These are phyloP conservation scores for Monomorium pharaonis DNA, from an alignment of 1,140 invertebrate genomes.

Conservation along the genomic window DNA sequence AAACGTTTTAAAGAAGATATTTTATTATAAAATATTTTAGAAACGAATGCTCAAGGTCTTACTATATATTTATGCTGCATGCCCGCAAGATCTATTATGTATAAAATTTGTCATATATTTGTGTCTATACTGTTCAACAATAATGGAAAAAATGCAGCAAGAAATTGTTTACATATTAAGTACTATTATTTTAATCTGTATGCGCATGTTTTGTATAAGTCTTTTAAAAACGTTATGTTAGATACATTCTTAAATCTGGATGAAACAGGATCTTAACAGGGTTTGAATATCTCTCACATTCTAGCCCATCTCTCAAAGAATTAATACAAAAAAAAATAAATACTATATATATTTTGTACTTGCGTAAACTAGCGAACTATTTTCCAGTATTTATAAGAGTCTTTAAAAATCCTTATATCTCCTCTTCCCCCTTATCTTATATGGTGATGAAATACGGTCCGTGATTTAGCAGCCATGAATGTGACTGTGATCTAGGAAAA, in stretches of 20 bases:
- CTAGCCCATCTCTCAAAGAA: constrained; percentile 65
- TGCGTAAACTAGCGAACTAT: constrained; percentile 76
- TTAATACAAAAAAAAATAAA: constrained; percentile 64
- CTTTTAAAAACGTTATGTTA: constrained; percentile 2
- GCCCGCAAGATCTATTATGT: not conserved
- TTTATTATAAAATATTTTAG: constrained; percentile 52
- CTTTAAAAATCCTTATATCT: constrained; percentile 68
- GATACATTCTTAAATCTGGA: constrained; percentile 17
- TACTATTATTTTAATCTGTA: not conserved
- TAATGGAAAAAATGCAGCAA: not conserved
- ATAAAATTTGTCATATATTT: constrained; percentile 13
- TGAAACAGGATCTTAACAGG: constrained; percentile 60
- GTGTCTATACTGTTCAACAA: not conserved
- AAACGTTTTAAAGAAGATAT: constrained; percentile 40
- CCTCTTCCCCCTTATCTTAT: constrained; percentile 56
- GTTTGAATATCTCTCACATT: constrained; percentile 62
- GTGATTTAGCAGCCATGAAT: constrained; percentile 78
- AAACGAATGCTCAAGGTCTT: constrained; percentile 46
- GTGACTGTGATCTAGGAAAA: constrained; percentile 82
- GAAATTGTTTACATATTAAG: not conserved
- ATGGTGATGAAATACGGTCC: constrained; percentile 77
- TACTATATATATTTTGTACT: constrained; percentile 80
- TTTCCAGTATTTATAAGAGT: constrained; percentile 81
- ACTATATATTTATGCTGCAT: constrained; percentile 25
- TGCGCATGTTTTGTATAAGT: constrained; percentile 12